phyloP scores from a whole-genome alignment of 2,113 vertebrate genomes.

The Ia io region DNA sequence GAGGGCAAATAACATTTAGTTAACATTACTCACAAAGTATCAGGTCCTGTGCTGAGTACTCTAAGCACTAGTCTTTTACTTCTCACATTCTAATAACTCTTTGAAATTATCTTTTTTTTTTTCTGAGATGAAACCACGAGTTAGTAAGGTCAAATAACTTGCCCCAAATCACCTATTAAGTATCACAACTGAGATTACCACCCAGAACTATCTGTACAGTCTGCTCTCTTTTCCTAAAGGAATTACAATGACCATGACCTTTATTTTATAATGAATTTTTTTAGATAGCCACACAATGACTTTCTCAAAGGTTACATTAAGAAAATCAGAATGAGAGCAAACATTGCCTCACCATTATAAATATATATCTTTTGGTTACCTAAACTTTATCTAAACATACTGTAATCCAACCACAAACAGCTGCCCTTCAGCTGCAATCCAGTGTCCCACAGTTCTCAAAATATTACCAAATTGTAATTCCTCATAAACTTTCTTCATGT shows the following conservation, averaged over 20 bases:
- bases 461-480: slow-evolving; percentile 46
- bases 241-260: neutral
- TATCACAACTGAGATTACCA: slow-evolving; percentile 39
- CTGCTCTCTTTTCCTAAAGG: neutral
- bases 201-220: neutral
- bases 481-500: slow-evolving; percentile 22
- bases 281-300: neutral
- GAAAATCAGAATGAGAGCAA: slow-evolving; percentile 25
- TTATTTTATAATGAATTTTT: slow-evolving; percentile 2
- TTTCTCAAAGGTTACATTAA: slow-evolving; percentile 19
- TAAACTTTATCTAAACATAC: slow-evolving; percentile 30
- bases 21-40: slow-evolving; percentile 23
- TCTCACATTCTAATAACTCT: slow-evolving; percentile 33
- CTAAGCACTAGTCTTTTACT: neutral
- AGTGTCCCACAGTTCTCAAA: slow-evolving; percentile 36
- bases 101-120: neutral
- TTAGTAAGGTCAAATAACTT: slow-evolving; percentile 41
- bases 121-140: neutral
- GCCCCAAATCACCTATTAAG: neutral
- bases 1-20: neutral
- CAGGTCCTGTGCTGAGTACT: neutral
- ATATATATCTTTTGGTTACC: neutral
- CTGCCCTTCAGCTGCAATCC: slow-evolving; percentile 33
- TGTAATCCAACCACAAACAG: slow-evolving; percentile 59
- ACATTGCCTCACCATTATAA: neutral